Evolutionary conservation across 2,797 vertebrate species (phyloP), one percentile per base, ranked within the genome.

Genomic region (Rhynchonycteris naso): DNA sequence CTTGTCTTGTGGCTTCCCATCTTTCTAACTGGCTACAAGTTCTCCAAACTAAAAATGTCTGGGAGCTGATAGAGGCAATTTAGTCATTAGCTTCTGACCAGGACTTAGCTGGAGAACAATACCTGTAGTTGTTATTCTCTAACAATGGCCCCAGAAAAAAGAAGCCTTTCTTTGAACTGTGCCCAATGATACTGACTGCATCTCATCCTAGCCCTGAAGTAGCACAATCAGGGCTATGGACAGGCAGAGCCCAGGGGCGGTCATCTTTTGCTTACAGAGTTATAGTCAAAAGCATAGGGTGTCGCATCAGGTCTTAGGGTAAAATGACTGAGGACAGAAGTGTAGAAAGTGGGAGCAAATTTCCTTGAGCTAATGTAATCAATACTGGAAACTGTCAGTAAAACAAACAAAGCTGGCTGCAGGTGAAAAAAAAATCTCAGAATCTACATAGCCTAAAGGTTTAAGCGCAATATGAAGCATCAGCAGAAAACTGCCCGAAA

Each of bases 401-500:
- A 91, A 92, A 84, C 26, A 56, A 94, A 52, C 54, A 35, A 38
- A 88, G 35, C 13, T 82, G 63, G 14, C 86, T 94, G 71, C 56
- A 54, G 82, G 90, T 86, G 18, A 33, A 93, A 96, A 90, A 61
- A 92, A 75, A 59, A 74, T 66, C n/a, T 91, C 52, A 38, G 15
- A 76, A 96, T 94, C 78, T 97, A 78, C 82, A 69, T 91, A 80
- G 47, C 72, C 90, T 79, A 21, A 90, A 83, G 69, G 58, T 96
- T 90, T 54, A 54, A 71, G 13, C 52, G 93, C 22, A 72, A 26
- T 61, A 83, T 24, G 7, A 15, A 30, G 19, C 9, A 85, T 88
- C 61, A 69, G 76, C 95, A 95, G 93, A 79, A 90, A 93, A 96
- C 90, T 93, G 95, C 91, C 91, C 78, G 26, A 14, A 81, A 89